These are phyloP conservation scores for Empis stercorea DNA, from an alignment of 2,888 invertebrate species.

Conservation along the genomic window DNA sequence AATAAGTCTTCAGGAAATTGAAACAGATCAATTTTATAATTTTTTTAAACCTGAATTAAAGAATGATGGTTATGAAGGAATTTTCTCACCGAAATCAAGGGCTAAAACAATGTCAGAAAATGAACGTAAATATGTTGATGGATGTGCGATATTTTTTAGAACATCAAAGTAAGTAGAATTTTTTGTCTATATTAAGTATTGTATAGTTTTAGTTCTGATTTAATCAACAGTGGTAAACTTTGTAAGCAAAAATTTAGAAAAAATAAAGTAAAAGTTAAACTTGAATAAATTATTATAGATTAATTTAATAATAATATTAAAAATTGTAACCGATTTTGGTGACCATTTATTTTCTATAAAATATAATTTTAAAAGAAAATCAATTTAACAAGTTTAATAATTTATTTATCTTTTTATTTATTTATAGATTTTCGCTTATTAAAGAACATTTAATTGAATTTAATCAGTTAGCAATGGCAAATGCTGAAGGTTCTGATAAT, in stretches of 20 bases:
- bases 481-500: conserved; percentile 94
- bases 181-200: too few species aligned
- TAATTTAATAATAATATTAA: too few species aligned
- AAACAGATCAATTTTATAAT: conserved; percentile 96
- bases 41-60: conserved; percentile 92
- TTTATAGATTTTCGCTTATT: conserved; percentile 83
- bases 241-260: too few species aligned
- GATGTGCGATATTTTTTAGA: conserved; percentile 97
- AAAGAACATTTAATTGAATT: conserved; percentile 97
- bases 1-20: conserved; percentile 92
- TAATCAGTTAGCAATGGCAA: conserved; percentile 96
- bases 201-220: too few species aligned
- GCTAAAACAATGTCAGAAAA: conserved; percentile 97
- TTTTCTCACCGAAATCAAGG: conserved; percentile 95
- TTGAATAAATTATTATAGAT: too few species aligned
- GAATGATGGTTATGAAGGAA: conserved; percentile 82
- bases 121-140: conserved; percentile 95
- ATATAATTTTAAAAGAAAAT: too few species aligned
- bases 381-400: too few species aligned
- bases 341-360: too few species aligned
- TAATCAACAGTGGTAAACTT: too few species aligned
- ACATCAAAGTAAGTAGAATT: conserved; percentile 63
- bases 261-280: too few species aligned
- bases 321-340: too few species aligned
- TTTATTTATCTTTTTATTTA: too few species aligned